Evolutionary conservation across 1,140 invertebrate species (phyloP).

Genomic region (Camponotus pennsylvanicus): DNA sequence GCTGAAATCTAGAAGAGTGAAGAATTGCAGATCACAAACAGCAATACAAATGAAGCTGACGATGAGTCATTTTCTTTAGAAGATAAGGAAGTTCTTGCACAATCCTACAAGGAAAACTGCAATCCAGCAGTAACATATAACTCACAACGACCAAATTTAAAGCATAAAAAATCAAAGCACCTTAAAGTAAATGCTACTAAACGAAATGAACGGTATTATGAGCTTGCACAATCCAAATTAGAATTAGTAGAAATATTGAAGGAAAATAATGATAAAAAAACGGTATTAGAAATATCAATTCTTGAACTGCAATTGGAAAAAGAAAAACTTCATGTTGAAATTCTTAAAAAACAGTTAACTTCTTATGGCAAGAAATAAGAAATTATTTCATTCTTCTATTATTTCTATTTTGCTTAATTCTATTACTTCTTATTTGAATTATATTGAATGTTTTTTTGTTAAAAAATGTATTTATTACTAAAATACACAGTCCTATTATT

Average conservation of each 20-base stretch:
- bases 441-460: no score
- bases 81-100: not conserved
- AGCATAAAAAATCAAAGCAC: not conserved
- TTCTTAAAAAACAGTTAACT: not conserved
- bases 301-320: not conserved
- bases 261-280: not conserved
- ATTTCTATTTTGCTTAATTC: no score
- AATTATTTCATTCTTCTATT: no score
- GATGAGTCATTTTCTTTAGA: not conserved
- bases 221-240: not conserved
- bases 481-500: no score
- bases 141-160: not conserved
- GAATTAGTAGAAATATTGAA: constrained; percentile 4
- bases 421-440: no score
- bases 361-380: not conserved
- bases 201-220: not conserved
- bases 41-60: not conserved
- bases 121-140: not conserved
- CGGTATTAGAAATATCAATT: not conserved
- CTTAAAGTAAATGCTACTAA: not conserved
- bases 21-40: not conserved
- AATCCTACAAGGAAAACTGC: not conserved
- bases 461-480: no score
- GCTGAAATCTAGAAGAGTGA: not conserved
- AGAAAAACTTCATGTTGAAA: not conserved